These are phyloP conservation scores for Belgica antarctica DNA, from an alignment of 2,888 invertebrate genomes.

Conservation along the genomic window DNA sequence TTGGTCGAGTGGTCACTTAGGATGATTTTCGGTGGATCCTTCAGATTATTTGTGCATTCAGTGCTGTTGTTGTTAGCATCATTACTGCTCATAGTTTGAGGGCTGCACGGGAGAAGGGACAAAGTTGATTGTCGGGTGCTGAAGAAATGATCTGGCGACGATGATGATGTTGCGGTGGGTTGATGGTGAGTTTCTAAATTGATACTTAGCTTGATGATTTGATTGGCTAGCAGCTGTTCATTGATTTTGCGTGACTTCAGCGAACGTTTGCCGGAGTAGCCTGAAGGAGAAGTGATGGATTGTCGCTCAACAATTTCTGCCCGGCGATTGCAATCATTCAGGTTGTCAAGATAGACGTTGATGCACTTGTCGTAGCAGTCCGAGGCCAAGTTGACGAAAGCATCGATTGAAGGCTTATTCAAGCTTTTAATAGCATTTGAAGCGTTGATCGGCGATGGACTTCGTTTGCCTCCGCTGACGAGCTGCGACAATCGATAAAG, in stretches of 20 bases:
- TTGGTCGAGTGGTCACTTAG: constrained; percentile 39
- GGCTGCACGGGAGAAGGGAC: background rate
- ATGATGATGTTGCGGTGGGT: background rate
- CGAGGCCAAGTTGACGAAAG: constrained; percentile 50
- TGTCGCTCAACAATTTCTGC: constrained; percentile 23
- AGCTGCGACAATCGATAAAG: constrained; percentile 23
- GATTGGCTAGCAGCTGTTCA: background rate
- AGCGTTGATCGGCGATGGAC: background rate
- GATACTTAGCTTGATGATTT: constrained; percentile 16
- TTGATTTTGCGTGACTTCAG: constrained; percentile 15
- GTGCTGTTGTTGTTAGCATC: constrained; percentile 36
- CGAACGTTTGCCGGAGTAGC: background rate
- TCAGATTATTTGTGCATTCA: constrained; percentile 37
- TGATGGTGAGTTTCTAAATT: constrained; percentile 21
- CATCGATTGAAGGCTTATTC: background rate
- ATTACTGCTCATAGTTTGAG: constrained; percentile 41
- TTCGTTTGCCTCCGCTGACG: background rate
- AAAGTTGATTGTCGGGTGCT: constrained; percentile 7
- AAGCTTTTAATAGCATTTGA: constrained; percentile 32
- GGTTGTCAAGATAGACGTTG: constrained; percentile 52
- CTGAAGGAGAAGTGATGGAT: background rate
- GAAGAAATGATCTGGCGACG: background rate
- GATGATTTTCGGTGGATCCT: constrained; percentile 40
- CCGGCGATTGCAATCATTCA: constrained; percentile 37
- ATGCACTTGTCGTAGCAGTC: constrained; percentile 53